A percentile compares a stretch with the other conserved stretches of the same genome.
phyloP scores from a whole-genome alignment of 2,113 vertebrate species.

The Cheirogaleus medius region DNA sequence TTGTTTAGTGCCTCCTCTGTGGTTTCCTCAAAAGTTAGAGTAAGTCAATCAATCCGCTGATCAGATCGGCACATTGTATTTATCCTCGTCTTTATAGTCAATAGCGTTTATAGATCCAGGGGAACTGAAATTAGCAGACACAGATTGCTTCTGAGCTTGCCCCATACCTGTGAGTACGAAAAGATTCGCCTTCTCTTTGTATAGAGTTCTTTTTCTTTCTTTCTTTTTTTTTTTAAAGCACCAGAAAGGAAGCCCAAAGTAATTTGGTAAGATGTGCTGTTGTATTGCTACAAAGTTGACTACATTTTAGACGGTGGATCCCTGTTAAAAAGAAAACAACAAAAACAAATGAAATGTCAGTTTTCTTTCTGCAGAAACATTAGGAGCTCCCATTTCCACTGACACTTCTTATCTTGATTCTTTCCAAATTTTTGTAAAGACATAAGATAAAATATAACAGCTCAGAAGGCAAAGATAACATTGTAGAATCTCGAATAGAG shows the following conservation, averaged over 20 bases:
- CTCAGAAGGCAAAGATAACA: conserved; percentile 58
- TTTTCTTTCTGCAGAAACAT: conserved; percentile 59
- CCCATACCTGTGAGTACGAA: conserved; percentile 47
- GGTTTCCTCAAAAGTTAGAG: conserved; percentile 71
- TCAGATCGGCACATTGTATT: conserved; percentile 50
- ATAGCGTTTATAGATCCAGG: conserved; percentile 47
- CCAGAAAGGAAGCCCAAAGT: conserved; percentile 67
- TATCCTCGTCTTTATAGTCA: conserved; percentile 2
- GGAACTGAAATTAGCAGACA: conserved; percentile 52
- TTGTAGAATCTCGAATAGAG: neutral
- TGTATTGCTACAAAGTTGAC: conserved; percentile 68
- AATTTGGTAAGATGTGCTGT: conserved; percentile 69
- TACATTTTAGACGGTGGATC: conserved; percentile 72
- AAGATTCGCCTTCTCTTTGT: conserved; percentile 53
- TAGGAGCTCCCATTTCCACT: conserved; percentile 56
- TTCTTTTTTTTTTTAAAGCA: conserved; percentile 57
- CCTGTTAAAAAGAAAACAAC: conserved; percentile 46
- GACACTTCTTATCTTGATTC: conserved; percentile 60
- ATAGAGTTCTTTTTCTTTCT: conserved; percentile 38
- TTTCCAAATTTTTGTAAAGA: conserved; percentile 73
- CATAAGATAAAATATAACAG: neutral
- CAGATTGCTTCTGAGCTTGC: conserved; percentile 56
- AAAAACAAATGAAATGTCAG: conserved; percentile 70
- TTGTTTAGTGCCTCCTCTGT: conserved; percentile 56
- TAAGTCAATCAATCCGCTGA: conserved; percentile 46